These are phyloP conservation scores for Urocolius indicus DNA, from an alignment of 2,113 vertebrate species.

Conservation along the genomic window DNA sequence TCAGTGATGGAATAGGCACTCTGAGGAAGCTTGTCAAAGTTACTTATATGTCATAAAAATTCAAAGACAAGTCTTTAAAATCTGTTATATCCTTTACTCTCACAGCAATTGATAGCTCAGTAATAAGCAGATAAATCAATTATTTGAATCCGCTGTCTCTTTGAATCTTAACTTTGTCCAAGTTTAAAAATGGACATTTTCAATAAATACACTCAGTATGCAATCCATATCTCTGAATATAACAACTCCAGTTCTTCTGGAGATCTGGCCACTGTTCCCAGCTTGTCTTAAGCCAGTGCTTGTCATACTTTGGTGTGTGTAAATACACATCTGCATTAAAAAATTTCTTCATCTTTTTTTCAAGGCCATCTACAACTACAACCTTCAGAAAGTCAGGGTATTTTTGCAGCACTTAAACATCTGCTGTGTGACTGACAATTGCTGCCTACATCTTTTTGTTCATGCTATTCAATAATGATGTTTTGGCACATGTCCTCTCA, in stretches of 20 bases:
- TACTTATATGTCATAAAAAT: not conserved
- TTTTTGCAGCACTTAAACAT: not conserved
- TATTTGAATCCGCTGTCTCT: not conserved
- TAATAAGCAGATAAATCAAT: not conserved
- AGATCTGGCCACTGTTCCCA: not conserved
- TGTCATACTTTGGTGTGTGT: not conserved
- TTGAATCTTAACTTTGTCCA: not conserved
- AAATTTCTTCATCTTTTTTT: not conserved
- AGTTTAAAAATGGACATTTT: not conserved
- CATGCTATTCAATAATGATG: not conserved
- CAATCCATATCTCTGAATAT: not conserved
- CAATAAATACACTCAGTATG: not conserved
- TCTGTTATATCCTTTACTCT: not conserved
- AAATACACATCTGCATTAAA: not conserved
- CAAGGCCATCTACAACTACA: not conserved
- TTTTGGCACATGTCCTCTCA: constrained; percentile 14
- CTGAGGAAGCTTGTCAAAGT: not conserved
- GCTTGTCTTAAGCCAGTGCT: not conserved
- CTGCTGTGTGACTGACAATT: not conserved
- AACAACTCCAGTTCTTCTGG: not conserved
- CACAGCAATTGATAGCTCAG: not conserved
- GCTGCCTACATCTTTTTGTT: not conserved
- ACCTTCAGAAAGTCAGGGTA: not conserved
- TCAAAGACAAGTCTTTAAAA: not conserved
- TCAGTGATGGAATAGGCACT: not conserved